phyloP scores from a whole-genome alignment of 2,797 vertebrate genomes.

The Distichodus sexfasciatus region DNA sequence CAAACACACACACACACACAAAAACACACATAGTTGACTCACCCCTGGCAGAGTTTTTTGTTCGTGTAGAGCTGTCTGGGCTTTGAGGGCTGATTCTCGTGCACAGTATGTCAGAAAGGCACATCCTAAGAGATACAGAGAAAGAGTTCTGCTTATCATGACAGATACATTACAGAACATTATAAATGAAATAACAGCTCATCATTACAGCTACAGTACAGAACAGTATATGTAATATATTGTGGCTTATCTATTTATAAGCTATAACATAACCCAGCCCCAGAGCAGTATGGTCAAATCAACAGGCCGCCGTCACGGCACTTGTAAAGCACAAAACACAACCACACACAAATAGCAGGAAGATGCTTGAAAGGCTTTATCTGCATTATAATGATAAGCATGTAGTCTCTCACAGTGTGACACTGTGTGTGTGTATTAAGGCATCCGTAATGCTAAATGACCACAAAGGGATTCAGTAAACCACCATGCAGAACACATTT shows the following conservation, averaged over 20 bases:
- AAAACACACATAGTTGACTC: constrained; percentile 56
- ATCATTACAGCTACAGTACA: background rate
- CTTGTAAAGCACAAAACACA: background rate
- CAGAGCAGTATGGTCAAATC: no score
- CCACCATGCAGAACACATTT: background rate
- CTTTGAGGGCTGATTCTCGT: constrained; percentile 87
- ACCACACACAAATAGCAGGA: constrained; percentile 11
- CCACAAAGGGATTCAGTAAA: background rate
- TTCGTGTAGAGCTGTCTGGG: constrained; percentile 88
- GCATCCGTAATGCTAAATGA: background rate
- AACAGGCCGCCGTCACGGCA: no score
- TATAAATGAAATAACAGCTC: background rate
- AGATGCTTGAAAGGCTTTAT: constrained; percentile 54
- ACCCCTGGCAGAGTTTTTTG: constrained; percentile 92
- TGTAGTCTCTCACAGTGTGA: background rate
- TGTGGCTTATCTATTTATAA: background rate
- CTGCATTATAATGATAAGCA: constrained; percentile 70
- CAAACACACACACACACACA: background rate
- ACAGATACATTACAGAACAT: background rate
- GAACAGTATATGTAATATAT: background rate
- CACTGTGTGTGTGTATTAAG: background rate
- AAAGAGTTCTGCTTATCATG: background rate
- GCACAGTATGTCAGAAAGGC: constrained; percentile 84
- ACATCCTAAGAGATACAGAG: constrained; percentile 62
- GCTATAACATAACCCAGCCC: no score